phyloP scores from a whole-genome alignment of 1,140 invertebrate genomes.

The Eriocheir sinensis region DNA sequence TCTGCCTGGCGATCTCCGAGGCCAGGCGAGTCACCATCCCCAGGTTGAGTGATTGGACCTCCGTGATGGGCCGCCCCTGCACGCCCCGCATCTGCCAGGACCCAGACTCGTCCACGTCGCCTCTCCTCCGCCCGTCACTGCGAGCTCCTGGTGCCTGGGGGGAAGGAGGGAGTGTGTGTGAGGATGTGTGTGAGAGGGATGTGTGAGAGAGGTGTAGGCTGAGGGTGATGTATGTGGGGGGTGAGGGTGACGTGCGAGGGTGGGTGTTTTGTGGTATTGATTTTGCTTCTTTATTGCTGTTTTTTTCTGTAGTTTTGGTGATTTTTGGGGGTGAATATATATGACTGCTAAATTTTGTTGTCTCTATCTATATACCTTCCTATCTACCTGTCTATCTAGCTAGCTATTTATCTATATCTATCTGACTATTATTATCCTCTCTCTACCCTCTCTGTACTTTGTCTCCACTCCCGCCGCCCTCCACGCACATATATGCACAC shows the following conservation, averaged over 20 bases:
- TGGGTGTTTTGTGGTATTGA: background rate
- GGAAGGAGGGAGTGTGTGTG: background rate
- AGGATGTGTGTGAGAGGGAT: background rate
- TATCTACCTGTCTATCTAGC: background rate
- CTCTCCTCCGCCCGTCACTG: conserved; percentile 30
- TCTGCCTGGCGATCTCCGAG: conserved; percentile 70
- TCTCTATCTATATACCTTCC: background rate
- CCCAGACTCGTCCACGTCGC: background rate
- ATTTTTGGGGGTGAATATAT: no score
- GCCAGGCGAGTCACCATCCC: conserved; percentile 67
- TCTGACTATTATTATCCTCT: background rate
- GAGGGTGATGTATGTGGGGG: background rate
- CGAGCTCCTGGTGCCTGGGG: background rate
- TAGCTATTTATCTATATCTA: no score
- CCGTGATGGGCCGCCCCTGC: conserved; percentile 46
- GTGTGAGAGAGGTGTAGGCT: background rate
- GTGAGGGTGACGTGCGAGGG: background rate
- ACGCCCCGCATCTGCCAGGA: conserved; percentile 29
- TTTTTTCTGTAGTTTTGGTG: background rate
- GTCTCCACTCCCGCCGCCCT: background rate
- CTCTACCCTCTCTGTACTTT: conserved; percentile 2
- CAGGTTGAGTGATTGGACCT: conserved; percentile 61
- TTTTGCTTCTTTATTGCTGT: background rate
- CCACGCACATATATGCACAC: background rate
- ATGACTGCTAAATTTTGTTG: no score